Conservation (phyloP, 53 echinoderm and acorn worm genomes). For the Astropecten irregularis region DNA sequence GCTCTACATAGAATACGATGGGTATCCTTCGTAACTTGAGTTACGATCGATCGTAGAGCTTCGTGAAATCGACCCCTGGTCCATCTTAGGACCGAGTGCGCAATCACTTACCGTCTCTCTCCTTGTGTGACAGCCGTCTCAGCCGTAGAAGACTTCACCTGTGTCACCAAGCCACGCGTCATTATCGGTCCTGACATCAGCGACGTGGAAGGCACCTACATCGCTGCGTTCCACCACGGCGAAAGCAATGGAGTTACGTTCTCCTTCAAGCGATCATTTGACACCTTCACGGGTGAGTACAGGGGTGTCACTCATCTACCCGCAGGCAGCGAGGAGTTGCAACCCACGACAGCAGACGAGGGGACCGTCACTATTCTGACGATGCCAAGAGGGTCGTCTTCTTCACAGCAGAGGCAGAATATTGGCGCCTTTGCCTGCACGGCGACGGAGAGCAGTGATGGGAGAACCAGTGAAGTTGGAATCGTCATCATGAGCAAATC, state of each 20-base stretch:
- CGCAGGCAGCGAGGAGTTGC: background rate
- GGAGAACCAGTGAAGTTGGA: background rate
- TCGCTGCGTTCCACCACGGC: background rate
- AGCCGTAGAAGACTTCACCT: slow-evolving; percentile 9
- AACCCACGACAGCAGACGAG: background rate
- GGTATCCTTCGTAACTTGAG: too few relatives aligned
- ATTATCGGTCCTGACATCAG: too few relatives aligned
- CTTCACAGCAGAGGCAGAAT: background rate
- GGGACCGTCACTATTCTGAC: background rate
- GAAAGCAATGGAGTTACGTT: background rate
- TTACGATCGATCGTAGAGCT: too few relatives aligned
- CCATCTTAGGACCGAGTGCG: too few relatives aligned
- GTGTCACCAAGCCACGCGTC: slow-evolving; percentile 14
- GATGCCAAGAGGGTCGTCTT: too few relatives aligned
- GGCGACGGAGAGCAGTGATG: background rate
- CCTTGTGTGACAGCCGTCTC: background rate
- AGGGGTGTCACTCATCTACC: background rate
- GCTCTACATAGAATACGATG: too few relatives aligned
- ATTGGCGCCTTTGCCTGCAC: slow-evolving; percentile 5
- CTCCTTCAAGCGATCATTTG: background rate
- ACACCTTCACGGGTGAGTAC: background rate
- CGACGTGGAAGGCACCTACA: background rate
- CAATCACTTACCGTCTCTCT: too few relatives aligned
- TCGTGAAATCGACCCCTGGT: too few relatives aligned
- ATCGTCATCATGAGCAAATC: slow-evolving; percentile 7